Base-by-base conservation (phyloP, 2,797 vertebrate species). In the Spinus olivaceus region DNA sequence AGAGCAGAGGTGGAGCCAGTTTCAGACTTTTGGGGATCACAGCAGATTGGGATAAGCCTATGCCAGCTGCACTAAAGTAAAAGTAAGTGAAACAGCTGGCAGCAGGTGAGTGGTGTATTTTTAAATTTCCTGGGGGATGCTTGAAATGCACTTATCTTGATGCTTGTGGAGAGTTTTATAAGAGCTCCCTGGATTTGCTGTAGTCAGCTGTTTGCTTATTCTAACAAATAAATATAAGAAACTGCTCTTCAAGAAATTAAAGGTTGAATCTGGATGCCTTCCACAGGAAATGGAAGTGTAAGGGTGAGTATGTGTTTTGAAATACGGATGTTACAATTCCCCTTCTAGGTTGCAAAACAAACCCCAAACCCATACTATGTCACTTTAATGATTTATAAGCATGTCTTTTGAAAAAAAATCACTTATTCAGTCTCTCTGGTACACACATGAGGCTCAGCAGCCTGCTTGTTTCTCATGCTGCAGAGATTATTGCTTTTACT, bases 311-410 rank as follows among this genome's bases (percentile, higher is more conserved):
- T 84, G 23, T 86, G 27, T 95, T 95, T 94, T 94, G 95, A 96
- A 95, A 97, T 91, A 90, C 7, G 10, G 85, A 90, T 86, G 82
- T 95, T 96, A 94, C 70, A 86, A 94, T 91, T 92, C 86, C 81
- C 73, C 73, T 92, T 92, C 92, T 80, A 70, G 78, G 67, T 95
- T 95, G 93, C 96, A 95, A 95, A 96, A 95, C 82, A 91, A 95
- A 70, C 91, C 71, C 35, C 81, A 71, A 90, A 85, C 64, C 67
- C 8, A 1, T 59, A 50, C 56, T 14, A 3, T 27, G 69, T 74
- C 90, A 81, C 42, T 90, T 88, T 61, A 90, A 95, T 92, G 93
- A 95, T 96, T 96, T 94, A 95, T 92, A 94, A 90, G 64, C 39
- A 46, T 1, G 1, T 78, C 47, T 88, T 95, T 15, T 37, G 11